Conservation (phyloP, 1,140 invertebrate species). For the Sinella curviseta region DNA sequence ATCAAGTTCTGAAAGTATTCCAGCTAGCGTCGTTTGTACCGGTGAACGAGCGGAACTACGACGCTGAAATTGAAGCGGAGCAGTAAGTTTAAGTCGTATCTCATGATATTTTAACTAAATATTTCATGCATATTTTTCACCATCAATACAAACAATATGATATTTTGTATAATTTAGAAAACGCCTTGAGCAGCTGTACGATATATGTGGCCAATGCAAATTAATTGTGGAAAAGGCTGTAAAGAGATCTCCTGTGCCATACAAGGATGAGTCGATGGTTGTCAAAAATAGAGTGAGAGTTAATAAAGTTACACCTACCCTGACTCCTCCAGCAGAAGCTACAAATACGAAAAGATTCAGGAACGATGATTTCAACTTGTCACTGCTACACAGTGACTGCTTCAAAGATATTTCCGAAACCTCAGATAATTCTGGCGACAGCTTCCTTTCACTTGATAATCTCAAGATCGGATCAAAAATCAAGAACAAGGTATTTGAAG, state of each 20-base stretch:
- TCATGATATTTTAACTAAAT: neutral
- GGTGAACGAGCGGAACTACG: constrained; percentile 11
- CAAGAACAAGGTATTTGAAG: neutral
- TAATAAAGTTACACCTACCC: neutral
- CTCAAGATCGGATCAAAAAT: neutral
- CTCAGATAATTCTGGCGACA: neutral
- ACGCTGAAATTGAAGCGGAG: constrained; percentile 28
- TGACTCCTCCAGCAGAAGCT: neutral
- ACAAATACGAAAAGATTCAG: neutral
- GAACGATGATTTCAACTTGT: neutral
- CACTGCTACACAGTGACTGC: neutral
- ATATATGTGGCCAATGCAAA: constrained; percentile 15
- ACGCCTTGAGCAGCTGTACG: constrained; percentile 7
- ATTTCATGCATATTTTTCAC: neutral
- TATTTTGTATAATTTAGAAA: neutral
- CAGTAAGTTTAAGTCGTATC: neutral
- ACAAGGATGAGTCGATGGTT: too few species aligned
- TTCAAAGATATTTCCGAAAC: neutral
- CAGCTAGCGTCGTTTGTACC: constrained; percentile 3
- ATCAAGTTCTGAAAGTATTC: constrained; percentile 23
- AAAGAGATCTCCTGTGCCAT: neutral
- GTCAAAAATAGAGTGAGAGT: neutral
- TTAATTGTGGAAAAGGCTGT: neutral
- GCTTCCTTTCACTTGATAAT: neutral
- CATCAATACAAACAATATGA: too few species aligned